phyloP scores from a whole-genome alignment of 53 echinoderm and acorn worm species.

The Hippasteria phrygiana region DNA sequence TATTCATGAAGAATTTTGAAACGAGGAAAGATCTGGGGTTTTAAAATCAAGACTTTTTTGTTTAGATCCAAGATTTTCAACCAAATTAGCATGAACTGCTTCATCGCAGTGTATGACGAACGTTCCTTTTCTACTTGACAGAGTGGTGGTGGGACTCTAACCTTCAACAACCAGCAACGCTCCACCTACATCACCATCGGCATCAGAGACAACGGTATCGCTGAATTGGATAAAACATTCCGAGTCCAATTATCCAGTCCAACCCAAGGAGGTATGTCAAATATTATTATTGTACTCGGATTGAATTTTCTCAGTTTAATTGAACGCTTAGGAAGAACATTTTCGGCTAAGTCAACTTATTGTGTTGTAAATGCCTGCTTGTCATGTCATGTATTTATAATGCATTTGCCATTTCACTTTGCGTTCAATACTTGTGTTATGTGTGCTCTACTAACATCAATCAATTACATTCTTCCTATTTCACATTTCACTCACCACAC shows the following conservation, averaged over 20 bases:
- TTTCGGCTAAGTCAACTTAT: too few species aligned
- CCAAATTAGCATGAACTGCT: neutral
- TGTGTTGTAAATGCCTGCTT: too few species aligned
- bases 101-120: too few species aligned
- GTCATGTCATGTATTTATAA: too few species aligned
- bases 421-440: too few species aligned
- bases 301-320: too few species aligned
- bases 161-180: constrained; percentile 86
- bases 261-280: constrained; percentile 85
- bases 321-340: too few species aligned
- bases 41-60: neutral
- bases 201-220: constrained; percentile 84
- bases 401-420: too few species aligned
- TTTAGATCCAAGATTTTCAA: neutral
- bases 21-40: too few species aligned
- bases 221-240: constrained; percentile 90
- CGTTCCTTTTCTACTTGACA: constrained; percentile 46
- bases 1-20: too few species aligned
- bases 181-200: constrained; percentile 87
- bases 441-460: neutral
- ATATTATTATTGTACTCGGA: too few species aligned
- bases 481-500: neutral
- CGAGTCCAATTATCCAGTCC: constrained; percentile 92
- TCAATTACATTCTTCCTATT: neutral
- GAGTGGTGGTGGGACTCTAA: constrained; percentile 92